A percentile compares a stretch with the other conserved stretches of the same genome.
Evolutionary conservation across 2,797 vertebrate species (phyloP).

Genomic region (Decapterus maruadsi): DNA sequence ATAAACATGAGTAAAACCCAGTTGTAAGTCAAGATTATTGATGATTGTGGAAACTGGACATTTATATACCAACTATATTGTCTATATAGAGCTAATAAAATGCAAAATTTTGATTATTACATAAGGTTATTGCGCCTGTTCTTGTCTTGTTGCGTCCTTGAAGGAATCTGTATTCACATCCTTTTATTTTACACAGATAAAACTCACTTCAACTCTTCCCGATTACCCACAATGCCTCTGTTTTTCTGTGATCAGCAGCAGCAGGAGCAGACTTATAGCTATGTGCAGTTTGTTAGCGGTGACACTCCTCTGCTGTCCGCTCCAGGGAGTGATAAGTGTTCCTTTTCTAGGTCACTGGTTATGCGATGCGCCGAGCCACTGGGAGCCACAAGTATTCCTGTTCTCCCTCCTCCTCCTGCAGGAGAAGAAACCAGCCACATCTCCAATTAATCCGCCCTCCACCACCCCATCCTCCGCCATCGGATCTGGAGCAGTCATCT

Average conservation of each 20-base stretch:
- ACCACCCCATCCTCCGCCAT: constrained; percentile 71
- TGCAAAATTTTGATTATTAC: no score
- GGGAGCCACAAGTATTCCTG: constrained; percentile 71
- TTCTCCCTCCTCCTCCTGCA: constrained; percentile 62
- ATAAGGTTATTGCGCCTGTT: neutral
- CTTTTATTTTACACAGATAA: neutral
- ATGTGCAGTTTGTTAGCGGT: constrained; percentile 52
- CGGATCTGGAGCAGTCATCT: constrained; percentile 82
- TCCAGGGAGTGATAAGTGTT: constrained; percentile 84
- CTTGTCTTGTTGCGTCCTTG: no score
- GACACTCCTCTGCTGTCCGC: constrained; percentile 65
- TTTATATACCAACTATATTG: neutral
- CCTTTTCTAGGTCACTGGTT: constrained; percentile 88
- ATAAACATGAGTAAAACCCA: neutral
- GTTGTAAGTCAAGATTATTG: neutral
- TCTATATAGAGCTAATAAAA: neutral
- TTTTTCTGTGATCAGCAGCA: constrained; percentile 62
- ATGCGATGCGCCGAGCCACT: constrained; percentile 80
- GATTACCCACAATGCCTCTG: constrained; percentile 61
- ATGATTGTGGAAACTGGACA: neutral
- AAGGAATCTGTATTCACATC: neutral
- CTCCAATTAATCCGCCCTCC: constrained; percentile 82
- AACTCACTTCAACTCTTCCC: constrained; percentile 11
- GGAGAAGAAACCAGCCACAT: constrained; percentile 69
- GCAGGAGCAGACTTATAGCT: constrained; percentile 57